phyloP scores from a whole-genome alignment of 2,797 vertebrate genomes.

The Acipenser transmontanus region DNA sequence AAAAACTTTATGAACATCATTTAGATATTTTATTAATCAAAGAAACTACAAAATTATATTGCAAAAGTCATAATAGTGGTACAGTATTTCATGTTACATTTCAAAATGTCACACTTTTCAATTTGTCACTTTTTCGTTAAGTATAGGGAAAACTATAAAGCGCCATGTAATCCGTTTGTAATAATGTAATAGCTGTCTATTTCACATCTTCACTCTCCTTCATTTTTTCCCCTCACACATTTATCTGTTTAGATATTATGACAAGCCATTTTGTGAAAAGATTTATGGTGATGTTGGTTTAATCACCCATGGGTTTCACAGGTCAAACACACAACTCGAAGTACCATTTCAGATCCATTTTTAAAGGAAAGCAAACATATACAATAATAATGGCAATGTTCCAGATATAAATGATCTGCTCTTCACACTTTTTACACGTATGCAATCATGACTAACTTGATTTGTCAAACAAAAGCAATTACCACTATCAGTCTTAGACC shows the following conservation, averaged over 20 bases:
- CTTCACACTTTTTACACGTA: conserved; percentile 36
- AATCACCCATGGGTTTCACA: conserved; percentile 24
- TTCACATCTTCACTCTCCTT: conserved; percentile 32
- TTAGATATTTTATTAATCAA: too few species aligned
- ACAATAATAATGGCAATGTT: conserved; percentile 35
- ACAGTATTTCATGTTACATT: too few species aligned
- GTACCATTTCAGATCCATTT: conserved; percentile 34
- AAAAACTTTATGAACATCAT: too few species aligned
- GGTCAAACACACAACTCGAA: conserved; percentile 36
- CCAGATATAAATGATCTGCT: conserved; percentile 35
- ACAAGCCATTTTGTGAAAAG: conserved; percentile 32
- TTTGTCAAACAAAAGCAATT: conserved; percentile 56
- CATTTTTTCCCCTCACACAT: conserved; percentile 29
- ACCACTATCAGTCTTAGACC: conserved; percentile 45
- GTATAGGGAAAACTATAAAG: too few species aligned
- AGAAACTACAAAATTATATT: too few species aligned
- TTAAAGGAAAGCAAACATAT: conserved; percentile 36
- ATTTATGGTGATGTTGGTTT: conserved; percentile 33
- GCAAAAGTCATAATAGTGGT: too few species aligned
- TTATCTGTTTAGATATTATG: conserved; percentile 37
- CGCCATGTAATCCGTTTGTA: too few species aligned
- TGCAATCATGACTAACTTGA: conserved; percentile 32
- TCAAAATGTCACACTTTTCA: too few species aligned
- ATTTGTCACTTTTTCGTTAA: too few species aligned
- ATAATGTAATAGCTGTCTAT: conserved; percentile 2